A percentile compares a stretch with the other conserved stretches of the same genome.
These are phyloP conservation scores for Saccopteryx bilineata DNA, from an alignment of 2,113 vertebrate genomes.

Conservation along the genomic window DNA sequence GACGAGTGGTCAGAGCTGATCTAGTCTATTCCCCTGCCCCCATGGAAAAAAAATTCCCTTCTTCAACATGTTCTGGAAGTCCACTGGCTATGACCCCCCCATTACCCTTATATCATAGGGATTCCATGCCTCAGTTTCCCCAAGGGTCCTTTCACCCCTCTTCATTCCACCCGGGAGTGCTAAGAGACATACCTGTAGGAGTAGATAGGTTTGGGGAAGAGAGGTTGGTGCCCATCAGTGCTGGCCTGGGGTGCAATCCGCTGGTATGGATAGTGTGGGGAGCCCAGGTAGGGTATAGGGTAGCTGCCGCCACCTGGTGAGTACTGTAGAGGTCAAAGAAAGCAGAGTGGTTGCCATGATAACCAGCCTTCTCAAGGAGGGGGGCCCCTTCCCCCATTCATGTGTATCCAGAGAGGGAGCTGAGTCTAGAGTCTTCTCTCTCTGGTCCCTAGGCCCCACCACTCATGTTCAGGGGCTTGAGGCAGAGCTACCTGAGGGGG, in stretches of 20 bases:
- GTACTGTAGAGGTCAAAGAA: slow-evolving; percentile 87
- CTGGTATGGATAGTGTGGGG: slow-evolving; percentile 92
- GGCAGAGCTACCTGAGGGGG: not conserved
- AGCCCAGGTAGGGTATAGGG: slow-evolving; percentile 87
- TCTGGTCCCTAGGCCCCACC: not conserved
- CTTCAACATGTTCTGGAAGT: slow-evolving; percentile 9
- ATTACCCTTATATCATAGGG: not conserved
- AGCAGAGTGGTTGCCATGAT: slow-evolving; percentile 49
- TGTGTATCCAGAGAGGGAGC: not conserved
- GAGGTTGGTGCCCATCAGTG: slow-evolving; percentile 89
- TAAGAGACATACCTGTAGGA: slow-evolving; percentile 94
- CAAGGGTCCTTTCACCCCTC: not conserved
- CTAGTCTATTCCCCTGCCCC: not conserved
- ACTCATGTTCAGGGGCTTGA: not conserved
- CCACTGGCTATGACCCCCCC: not conserved
- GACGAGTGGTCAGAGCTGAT: not conserved
- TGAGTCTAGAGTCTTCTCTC: not conserved
- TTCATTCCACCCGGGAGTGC: not conserved
- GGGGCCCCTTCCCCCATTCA: not conserved
- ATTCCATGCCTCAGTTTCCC: slow-evolving; percentile 50
- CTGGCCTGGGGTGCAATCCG: slow-evolving; percentile 89
- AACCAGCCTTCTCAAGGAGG: not conserved
- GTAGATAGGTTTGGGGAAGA: slow-evolving; percentile 98
- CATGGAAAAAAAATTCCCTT: not conserved
- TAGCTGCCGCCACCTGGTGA: slow-evolving; percentile 88